Evolutionary conservation across 2,888 invertebrate genomes (phyloP).

Genomic region (Amblyjoppa proteus): DNA sequence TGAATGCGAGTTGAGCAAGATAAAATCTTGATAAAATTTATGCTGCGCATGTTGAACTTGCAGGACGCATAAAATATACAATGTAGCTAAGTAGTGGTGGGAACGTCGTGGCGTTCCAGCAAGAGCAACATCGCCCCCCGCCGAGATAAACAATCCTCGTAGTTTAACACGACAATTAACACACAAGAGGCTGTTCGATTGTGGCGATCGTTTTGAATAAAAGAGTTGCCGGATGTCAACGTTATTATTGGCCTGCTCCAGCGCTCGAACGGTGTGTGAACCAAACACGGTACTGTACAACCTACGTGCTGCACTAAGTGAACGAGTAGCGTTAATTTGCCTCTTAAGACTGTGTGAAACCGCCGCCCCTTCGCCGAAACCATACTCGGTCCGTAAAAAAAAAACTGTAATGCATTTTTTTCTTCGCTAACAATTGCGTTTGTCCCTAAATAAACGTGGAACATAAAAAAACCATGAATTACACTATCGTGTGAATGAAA

Average conservation of each 20-base stretch:
- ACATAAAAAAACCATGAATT: too few relatives aligned
- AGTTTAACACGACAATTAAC: constrained; percentile 70
- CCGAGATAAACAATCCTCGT: constrained; percentile 64
- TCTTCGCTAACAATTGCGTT: too few relatives aligned
- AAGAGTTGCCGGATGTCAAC: constrained; percentile 69
- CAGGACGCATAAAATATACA: neutral
- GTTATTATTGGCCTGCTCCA: constrained; percentile 50
- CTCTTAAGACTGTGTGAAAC: constrained; percentile 1
- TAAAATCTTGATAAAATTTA: neutral
- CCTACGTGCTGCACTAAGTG: neutral
- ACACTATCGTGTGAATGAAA: too few relatives aligned
- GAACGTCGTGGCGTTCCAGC: constrained; percentile 4
- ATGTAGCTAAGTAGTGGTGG: neutral
- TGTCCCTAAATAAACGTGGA: too few relatives aligned
- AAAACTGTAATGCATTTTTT: neutral
- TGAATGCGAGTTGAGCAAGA: neutral
- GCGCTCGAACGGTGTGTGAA: constrained; percentile 18
- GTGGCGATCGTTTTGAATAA: constrained; percentile 60
- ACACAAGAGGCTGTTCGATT: constrained; percentile 68
- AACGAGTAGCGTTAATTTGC: constrained; percentile 2
- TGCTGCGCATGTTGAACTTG: neutral
- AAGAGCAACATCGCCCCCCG: neutral
- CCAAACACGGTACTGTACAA: neutral
- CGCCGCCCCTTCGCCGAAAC: neutral
- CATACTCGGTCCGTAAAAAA: neutral